phyloP scores from a whole-genome alignment of 2,888 invertebrate species.

The Apodemia mormo region DNA sequence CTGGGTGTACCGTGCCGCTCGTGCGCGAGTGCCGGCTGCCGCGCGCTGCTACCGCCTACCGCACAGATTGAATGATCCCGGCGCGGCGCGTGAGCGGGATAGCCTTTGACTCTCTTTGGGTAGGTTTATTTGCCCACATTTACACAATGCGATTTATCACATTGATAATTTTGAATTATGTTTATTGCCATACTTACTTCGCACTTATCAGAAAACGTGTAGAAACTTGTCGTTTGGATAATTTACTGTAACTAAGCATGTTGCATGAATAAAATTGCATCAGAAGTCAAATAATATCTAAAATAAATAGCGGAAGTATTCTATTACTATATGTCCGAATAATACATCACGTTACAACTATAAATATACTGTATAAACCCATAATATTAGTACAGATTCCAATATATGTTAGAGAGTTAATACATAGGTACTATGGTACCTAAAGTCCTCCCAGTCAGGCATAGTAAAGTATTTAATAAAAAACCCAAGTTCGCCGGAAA shows the following conservation, averaged over 20 bases:
- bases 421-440: no score
- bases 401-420: no score
- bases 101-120: background rate
- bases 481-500: no score
- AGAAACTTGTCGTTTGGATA: background rate
- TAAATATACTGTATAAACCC: no score
- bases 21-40: background rate
- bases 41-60: background rate
- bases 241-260: background rate
- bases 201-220: constrained; percentile 4
- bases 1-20: background rate
- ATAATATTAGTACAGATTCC: no score
- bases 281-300: background rate
- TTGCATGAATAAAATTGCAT: background rate
- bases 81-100: background rate
- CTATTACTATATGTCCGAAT: no score
- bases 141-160: constrained; percentile 6
- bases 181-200: constrained; percentile 1
- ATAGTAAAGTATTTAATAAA: no score
- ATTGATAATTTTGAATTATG: constrained; percentile 4
- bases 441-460: no score
- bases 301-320: no score
- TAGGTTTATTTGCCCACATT: constrained; percentile 9
- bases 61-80: background rate
- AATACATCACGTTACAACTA: no score